These are phyloP conservation scores for Thymallus thymallus DNA, from an alignment of 2,113 vertebrate genomes.

Conservation along the genomic window DNA sequence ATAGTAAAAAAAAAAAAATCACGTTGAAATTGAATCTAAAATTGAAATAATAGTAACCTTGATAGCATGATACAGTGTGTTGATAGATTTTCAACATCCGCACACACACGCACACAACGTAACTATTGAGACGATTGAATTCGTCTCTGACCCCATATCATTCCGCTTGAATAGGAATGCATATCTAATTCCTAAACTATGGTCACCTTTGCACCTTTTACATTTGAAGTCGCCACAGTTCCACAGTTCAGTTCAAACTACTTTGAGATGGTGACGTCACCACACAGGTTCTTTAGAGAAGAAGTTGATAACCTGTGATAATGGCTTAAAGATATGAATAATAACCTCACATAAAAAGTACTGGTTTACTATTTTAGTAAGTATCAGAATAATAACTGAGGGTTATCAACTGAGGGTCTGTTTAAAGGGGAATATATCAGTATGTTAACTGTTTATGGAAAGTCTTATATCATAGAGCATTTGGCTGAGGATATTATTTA, in stretches of 20 bases:
- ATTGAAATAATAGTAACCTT: slow-evolving; percentile 35
- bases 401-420: slow-evolving; percentile 23
- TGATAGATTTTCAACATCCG: too few species aligned
- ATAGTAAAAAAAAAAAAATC: too few species aligned
- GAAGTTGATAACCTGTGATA: slow-evolving; percentile 52
- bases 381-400: slow-evolving; percentile 37
- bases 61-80: slow-evolving; percentile 43
- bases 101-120: background rate
- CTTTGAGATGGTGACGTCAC: background rate
- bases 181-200: slow-evolving; percentile 29
- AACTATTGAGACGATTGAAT: slow-evolving; percentile 44
- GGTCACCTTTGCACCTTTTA: slow-evolving; percentile 65
- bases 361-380: slow-evolving; percentile 40
- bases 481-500: slow-evolving; percentile 59
- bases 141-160: slow-evolving; percentile 36
- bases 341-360: slow-evolving; percentile 52
- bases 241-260: too few species aligned
- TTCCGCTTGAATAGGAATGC: slow-evolving; percentile 26
- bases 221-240: slow-evolving; percentile 29
- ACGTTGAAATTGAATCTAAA: slow-evolving; percentile 14
- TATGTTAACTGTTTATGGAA: slow-evolving; percentile 14
- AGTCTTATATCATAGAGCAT: slow-evolving; percentile 37
- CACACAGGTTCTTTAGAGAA: slow-evolving; percentile 30
- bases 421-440: slow-evolving; percentile 35
- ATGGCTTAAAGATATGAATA: slow-evolving; percentile 54